Base-by-base conservation (phyloP, 2,113 vertebrate genomes). In the Festucalex cinctus region DNA sequence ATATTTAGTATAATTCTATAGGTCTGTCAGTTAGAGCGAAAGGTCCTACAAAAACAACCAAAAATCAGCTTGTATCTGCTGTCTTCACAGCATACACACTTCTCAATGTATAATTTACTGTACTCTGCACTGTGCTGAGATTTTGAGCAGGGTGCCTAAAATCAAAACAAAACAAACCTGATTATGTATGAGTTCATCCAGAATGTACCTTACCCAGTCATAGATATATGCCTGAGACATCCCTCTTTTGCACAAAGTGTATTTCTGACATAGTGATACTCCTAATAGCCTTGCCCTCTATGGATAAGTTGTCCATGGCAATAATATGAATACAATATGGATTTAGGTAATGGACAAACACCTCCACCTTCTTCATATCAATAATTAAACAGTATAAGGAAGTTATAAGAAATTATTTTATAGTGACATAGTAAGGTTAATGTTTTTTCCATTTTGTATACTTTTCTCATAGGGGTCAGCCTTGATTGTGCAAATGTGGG, bases 71-170 rank as follows among this genome's bases (percentile, higher is more conserved):
- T 59, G 68, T 75, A 69, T 75, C 67, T 43, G 13, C 65, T 44
- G 39, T 69, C 71, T 60, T 75, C 76, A 74, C 66, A 77, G 19
- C 67, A 44, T 48, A 69, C 57, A 75, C 76, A 74, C 68, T 77
- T 66, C 46, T 66, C 41, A 17, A 77, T 77, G 36, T 54, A 82
- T 82, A 78, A 81, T 87, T 86, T 65, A 88, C 12, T 26, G 51
- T 54, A 54, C 75, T 64, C 48, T 64, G 67, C 22, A 37, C 58
- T 6, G 1, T 22, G 70, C 70, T 75, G 73, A 44, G 28, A 24
- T 76, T 37, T 13, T 26, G 37, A 26, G 48, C 20, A 19, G 36
- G 54, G 24, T 9, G 67, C 66, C 62, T 59, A 59, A 69, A 59
- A 75, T 7, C 63, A 69, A 70, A 49, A 73, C 35, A 63, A 32